Percentiles rank a stretch among this genome's conserved stretches.
Evolutionary conservation across 2,113 vertebrate species (phyloP).

Genomic region (Fukomys damarensis): DNA sequence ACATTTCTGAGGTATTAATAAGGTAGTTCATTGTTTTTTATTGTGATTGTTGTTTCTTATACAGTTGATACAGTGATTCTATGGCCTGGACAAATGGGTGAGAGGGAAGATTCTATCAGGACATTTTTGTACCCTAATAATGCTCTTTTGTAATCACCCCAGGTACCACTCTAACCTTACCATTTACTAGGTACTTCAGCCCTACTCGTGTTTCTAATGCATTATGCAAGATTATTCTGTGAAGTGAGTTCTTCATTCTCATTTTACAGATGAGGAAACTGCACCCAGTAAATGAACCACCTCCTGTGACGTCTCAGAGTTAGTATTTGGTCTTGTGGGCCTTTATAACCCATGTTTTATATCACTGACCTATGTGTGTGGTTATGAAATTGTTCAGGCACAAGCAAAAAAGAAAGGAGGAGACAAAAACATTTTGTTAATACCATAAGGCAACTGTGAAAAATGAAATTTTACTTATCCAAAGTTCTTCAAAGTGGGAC

Average conservation of each 20-base stretch:
- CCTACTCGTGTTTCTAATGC: background rate
- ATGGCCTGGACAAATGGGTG: background rate
- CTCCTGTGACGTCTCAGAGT: background rate
- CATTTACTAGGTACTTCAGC: background rate
- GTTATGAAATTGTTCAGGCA: background rate
- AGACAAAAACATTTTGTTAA: background rate
- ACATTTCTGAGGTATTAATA: background rate
- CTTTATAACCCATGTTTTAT: background rate
- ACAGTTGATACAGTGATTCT: background rate
- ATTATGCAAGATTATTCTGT: background rate
- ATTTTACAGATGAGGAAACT: background rate
- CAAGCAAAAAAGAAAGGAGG: background rate
- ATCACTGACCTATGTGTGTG: background rate
- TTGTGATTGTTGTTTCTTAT: background rate
- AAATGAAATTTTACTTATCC: background rate
- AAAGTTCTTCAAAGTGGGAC: background rate
- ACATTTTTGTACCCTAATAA: background rate
- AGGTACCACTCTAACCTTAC: background rate
- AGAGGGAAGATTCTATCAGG: background rate
- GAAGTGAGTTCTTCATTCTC: background rate
- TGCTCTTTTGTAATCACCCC: background rate
- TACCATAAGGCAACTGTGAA: background rate
- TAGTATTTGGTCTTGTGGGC: background rate
- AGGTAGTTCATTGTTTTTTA: background rate
- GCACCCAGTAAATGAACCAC: background rate